Conservation (phyloP, 1,140 invertebrate genomes). For the Polyergus mexicanus region DNA sequence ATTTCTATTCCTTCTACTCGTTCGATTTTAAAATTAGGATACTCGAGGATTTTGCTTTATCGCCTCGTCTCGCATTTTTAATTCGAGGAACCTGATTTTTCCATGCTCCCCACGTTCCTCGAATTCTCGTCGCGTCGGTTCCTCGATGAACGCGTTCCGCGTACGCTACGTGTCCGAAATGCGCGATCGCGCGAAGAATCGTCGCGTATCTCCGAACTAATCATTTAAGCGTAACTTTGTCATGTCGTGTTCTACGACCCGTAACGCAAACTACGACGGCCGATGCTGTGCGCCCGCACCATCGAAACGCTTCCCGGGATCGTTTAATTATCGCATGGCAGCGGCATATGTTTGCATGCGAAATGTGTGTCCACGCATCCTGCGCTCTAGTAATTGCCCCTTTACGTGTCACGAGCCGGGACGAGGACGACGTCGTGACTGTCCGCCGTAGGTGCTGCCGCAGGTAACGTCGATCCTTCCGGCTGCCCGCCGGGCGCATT, state of each 20-base stretch:
- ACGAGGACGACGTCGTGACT: constrained; percentile 48
- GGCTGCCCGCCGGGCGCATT: constrained; percentile 40
- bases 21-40: neutral
- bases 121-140: constrained; percentile 12
- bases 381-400: constrained; percentile 52
- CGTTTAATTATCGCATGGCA: constrained; percentile 57
- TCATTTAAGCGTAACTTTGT: constrained; percentile 71
- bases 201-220: constrained; percentile 63
- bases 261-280: constrained; percentile 25
- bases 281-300: constrained; percentile 1
- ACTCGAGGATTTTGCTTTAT: neutral
- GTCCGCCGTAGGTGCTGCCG: constrained; percentile 34
- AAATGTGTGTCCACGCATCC: constrained; percentile 59
- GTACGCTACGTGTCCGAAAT: constrained; percentile 62
- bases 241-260: constrained; percentile 54
- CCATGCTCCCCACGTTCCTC: constrained; percentile 18
- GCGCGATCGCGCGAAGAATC: constrained; percentile 38
- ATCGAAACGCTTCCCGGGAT: constrained; percentile 23
- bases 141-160: constrained; percentile 21
- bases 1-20: neutral
- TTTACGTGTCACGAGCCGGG: constrained; percentile 57
- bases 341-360: constrained; percentile 57
- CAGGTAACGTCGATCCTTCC: constrained; percentile 52
- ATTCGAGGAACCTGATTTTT: constrained; percentile 9
- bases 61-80: neutral